Percentiles rank a stretch among this genome's conserved stretches.
Conservation (phyloP, 2,113 vertebrate genomes). For the Neoarius graeffei region DNA sequence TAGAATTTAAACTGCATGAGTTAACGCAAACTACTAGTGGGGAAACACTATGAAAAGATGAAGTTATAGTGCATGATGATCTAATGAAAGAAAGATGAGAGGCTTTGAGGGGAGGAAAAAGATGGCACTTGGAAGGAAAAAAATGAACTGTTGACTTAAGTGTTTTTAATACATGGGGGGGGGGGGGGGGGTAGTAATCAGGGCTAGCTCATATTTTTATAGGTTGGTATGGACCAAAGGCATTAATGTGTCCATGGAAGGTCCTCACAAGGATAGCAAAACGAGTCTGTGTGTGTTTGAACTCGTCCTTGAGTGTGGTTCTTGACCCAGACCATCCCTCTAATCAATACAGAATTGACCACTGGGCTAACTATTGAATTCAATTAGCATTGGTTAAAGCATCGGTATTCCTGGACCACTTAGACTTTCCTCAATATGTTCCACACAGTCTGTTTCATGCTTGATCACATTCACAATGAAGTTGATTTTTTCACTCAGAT, state of each 20-base stretch:
- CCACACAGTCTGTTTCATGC: too few species aligned
- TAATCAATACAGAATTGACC: conserved; percentile 25
- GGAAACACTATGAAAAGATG: neutral
- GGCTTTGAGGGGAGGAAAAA: too few species aligned
- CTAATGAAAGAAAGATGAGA: neutral
- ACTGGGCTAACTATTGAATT: conserved; percentile 2
- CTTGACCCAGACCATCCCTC: neutral
- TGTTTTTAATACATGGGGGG: neutral
- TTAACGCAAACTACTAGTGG: conserved; percentile 61
- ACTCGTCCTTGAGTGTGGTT: neutral
- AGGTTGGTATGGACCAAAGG: neutral
- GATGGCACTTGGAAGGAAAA: neutral
- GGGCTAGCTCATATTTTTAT: neutral
- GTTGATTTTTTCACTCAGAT: too few species aligned
- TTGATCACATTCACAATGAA: too few species aligned
- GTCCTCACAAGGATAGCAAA: neutral
- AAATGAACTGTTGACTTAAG: neutral
- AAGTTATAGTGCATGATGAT: neutral
- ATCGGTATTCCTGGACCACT: too few species aligned
- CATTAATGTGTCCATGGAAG: neutral
- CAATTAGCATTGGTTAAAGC: neutral
- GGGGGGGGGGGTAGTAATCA: neutral
- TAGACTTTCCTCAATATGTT: too few species aligned
- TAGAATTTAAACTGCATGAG: conserved; percentile 71
- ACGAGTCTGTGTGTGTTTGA: neutral